phyloP scores from a whole-genome alignment of 2,888 invertebrate species.

The Lumbricus terrestris region DNA sequence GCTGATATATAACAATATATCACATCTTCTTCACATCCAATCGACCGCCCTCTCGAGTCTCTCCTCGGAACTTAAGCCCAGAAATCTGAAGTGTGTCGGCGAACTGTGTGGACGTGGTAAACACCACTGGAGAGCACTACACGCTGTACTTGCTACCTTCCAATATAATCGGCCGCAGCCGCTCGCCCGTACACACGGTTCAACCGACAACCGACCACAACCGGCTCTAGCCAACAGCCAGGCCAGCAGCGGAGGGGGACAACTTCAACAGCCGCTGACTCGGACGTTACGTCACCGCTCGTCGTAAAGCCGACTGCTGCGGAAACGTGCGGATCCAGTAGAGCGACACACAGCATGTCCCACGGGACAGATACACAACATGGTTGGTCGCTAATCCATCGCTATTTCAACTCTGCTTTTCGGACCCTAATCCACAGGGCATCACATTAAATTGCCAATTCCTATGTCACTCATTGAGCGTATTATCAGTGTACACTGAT shows the following conservation, averaged over 20 bases:
- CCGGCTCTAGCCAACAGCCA: neutral
- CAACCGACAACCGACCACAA: neutral
- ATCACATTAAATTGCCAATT: neutral
- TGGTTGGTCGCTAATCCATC: neutral
- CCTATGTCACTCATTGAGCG: neutral
- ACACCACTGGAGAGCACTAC: neutral
- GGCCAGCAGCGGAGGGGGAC: too few relatives aligned
- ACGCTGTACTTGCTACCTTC: neutral
- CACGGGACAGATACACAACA: neutral
- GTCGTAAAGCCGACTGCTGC: neutral
- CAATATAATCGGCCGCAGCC: neutral
- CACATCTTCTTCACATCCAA: too few relatives aligned
- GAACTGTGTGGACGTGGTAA: neutral
- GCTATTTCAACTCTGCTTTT: neutral
- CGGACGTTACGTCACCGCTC: neutral
- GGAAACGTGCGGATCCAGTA: neutral
- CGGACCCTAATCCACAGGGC: neutral
- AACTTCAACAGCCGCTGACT: neutral
- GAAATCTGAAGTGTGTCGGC: neutral
- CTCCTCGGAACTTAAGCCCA: neutral
- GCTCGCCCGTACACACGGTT: too few relatives aligned
- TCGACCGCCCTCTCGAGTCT: too few relatives aligned
- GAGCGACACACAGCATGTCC: neutral
- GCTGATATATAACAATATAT: too few relatives aligned
- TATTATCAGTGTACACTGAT: neutral